Base-by-base conservation (phyloP, 2,113 vertebrate species). In the Rafetus swinhoei region DNA sequence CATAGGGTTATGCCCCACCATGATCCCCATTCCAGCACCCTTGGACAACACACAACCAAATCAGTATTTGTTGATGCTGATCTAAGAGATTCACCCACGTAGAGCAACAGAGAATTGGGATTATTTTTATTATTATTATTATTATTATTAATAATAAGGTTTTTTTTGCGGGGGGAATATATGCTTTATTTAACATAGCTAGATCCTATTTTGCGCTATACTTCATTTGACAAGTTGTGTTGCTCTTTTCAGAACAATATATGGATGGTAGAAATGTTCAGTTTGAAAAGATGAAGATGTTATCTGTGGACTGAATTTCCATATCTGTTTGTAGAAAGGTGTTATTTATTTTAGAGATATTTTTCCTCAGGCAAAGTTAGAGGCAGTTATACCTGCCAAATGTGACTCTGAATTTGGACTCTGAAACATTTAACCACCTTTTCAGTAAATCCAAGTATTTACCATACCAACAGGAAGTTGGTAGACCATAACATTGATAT, bases 251-350 rank as follows among this genome's bases (percentile, higher is more conserved):
- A 57, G 29, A 57, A 29, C 59, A 1, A 0, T 54, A 3, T 65
- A 94, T 25, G 29, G 10, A 81, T 60, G 29, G 3, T 3, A 24
- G 35, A 13, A 87, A 69, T 9, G 0, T 16, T 50, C 65, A 24
- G 74, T 32, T 69, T 57, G 6, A n/a, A 4, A 22, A 89, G 10
- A 60, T 39, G 10, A 92, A 90, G n/a, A 69, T 9, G 45, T 8
- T 5, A 80, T 87, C 29, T 94, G 96, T 55, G 24, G 39, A 87
- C 6, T 22, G 7, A 21, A 57, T 39, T 86, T 92, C 93, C 90
- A 8, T 32, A 59, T 93, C 39, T 96, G 9, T 55, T 93, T 96
- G 94, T 55, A 62, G 35, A 82, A 88, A 88, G 39, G 22, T 91
- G 45, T 59, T 89, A 84, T 16, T 22, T 96, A 86, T 94, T 97